Evolutionary conservation across 2,888 invertebrate species (phyloP), one percentile per base, ranked within the genome.

Genomic region (Apotomis turbidana): DNA sequence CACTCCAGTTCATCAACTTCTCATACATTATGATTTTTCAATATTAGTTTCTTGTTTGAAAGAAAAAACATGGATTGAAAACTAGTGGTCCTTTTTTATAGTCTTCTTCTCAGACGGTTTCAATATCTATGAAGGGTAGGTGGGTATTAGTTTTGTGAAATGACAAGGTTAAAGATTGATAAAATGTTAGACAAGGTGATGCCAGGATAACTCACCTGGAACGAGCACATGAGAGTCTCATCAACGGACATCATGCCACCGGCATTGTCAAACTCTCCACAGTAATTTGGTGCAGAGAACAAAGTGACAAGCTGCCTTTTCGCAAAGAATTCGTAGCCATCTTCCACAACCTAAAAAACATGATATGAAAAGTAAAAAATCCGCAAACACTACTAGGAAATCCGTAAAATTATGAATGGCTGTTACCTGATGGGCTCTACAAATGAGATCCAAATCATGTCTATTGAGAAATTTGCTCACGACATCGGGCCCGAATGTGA

Each of bases 241-340:
- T 99, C 99, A 49, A 99, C 99, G 75, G 98, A 98, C 99, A 99
- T 99, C 99, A 99, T 99, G 75, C 99, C 99, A 70, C 99, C 99
- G 67, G 99, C 99, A 88, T 99, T 99, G 90, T 99, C 99, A 85
- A 99, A 99, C 90, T 99, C 98, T n/a, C 99, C 98, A 88, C 98
- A 98, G 88, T 98, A 98, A 90, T 99, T 99, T 44, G 99, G 99
- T 59, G 99, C 99, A n/a, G 99, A 99, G 93, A 99, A 99, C 70
- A 99, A 93, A 1, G 99, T 99, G 69, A 99, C 99, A 84, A 99
- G 95, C 88, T 99, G 99, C 75, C 99, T 95, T 89, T 99, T 99
- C 13, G 99, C 99, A 91, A 99, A 99, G 93, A 99, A 99, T 87
- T 99, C 99, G 87, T 99, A 99, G 2, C 99, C 99, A 92, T 99